phyloP scores from a whole-genome alignment of 30 jellyfish, hydroid and myxozoan genomes.

The Aurelia coerulea region DNA sequence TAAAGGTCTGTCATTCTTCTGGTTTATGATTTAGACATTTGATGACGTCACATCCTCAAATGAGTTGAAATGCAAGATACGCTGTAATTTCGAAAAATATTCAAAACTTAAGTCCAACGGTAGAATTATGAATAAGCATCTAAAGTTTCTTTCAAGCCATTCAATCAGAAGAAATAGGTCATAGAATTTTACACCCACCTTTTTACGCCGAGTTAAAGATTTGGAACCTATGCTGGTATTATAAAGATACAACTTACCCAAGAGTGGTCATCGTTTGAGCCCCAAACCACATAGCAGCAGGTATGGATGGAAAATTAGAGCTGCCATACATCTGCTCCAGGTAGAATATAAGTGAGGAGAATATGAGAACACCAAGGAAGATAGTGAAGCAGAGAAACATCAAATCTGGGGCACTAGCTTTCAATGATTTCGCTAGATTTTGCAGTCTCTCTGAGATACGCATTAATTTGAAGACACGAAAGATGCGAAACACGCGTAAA shows the following conservation, averaged over 20 bases:
- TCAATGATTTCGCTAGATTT: slow-evolving; percentile 70
- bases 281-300: slow-evolving; percentile 89
- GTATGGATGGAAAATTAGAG: slow-evolving; percentile 60
- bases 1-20: too few species aligned
- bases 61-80: too few species aligned
- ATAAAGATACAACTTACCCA: slow-evolving; percentile 55
- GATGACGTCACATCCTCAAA: too few species aligned
- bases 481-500: slow-evolving; percentile 77
- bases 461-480: slow-evolving; percentile 80
- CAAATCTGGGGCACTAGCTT: slow-evolving; percentile 84
- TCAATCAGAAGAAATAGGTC: too few species aligned
- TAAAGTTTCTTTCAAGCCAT: too few species aligned
- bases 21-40: too few species aligned
- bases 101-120: too few species aligned
- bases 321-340: slow-evolving; percentile 60
- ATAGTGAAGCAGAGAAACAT: slow-evolving; percentile 67
- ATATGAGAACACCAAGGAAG: slow-evolving; percentile 70
- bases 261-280: slow-evolving; percentile 87
- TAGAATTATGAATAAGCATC: too few species aligned
- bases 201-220: too few species aligned
- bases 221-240: too few species aligned
- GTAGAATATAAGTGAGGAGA: slow-evolving; percentile 68
- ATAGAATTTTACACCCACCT: too few species aligned
- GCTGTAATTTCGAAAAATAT: too few species aligned
- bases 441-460: slow-evolving; percentile 79